Base-by-base conservation (phyloP, 2,797 vertebrate species). In the Acanthornis magna region DNA sequence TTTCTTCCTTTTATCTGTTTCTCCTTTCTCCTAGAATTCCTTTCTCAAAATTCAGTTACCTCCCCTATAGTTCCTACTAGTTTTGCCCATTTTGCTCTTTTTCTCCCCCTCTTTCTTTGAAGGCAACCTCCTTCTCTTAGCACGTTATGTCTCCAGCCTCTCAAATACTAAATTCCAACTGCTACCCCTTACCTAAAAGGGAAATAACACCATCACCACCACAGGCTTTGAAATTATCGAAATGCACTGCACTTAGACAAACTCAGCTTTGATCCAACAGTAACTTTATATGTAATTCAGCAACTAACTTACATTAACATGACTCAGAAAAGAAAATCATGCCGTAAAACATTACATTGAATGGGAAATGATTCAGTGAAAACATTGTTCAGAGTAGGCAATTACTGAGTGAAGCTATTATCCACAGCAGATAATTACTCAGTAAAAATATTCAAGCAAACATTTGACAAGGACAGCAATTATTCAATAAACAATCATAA, bases 401-500 rank as follows among this genome's bases (percentile, higher is more conserved):
- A 98, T 98, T 98, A 97, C 92, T 84, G 96, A 95, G 95, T 97
- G 95, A 97, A 97, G 96, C 96, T 97, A 98, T 97, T 97, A 98
- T 96, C 94, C 60, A 90, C 72, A 97, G 95, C 93, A 98, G 91
- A 96, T 93, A 98, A 97, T 97, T 98, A 97, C 95, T 97, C 97
- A 97, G 96, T 97, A 93, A 97, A 97, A 98, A 97, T 97, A 97
- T 94, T 97, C 96, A 97, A 97, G 96, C 95, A 97, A 97, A 97
- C 86, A 89, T 97, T 97, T 98, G 98, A 98, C 97, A 98, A 94
- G 95, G 91, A 97, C 85, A 97, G 94, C 97, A 97, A 97, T 98
- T 98, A 98, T 97, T 98, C 96, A 97, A 97, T 97, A 98, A 97
- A 96, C 96, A 98, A 95, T 96, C 94, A 93, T 98, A 98, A 98